phyloP scores from a whole-genome alignment of 2,888 invertebrate species.

The Gerris lacustris region DNA sequence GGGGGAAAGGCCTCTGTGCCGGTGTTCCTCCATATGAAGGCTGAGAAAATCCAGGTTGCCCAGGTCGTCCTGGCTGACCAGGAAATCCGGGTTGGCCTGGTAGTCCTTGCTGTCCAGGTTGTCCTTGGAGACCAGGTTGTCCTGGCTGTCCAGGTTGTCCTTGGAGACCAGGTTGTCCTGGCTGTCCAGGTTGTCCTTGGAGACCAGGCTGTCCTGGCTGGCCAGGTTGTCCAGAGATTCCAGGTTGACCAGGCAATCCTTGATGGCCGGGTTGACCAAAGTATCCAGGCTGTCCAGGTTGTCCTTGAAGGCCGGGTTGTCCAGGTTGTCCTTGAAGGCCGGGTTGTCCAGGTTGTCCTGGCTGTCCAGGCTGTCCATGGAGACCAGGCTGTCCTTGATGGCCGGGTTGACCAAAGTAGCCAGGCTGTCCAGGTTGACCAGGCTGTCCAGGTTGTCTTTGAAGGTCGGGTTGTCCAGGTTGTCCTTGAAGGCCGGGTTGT shows the following conservation, averaged over 20 bases:
- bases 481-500: slow-evolving; percentile 18
- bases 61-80: slow-evolving; percentile 13
- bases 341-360: slow-evolving; percentile 16
- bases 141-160: slow-evolving; percentile 19
- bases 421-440: background rate
- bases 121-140: slow-evolving; percentile 20
- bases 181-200: slow-evolving; percentile 18
- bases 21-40: slow-evolving; percentile 3
- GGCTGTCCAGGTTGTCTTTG: slow-evolving; percentile 1
- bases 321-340: slow-evolving; percentile 9
- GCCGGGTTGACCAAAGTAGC: slow-evolving; percentile 10
- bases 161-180: slow-evolving; percentile 18
- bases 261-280: slow-evolving; percentile 17
- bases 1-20: background rate
- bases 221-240: slow-evolving; percentile 17
- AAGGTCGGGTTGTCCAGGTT: background rate
- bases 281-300: slow-evolving; percentile 17
- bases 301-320: slow-evolving; percentile 12
- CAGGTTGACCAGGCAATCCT: slow-evolving; percentile 14
- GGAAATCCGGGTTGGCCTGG: slow-evolving; percentile 29
- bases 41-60: slow-evolving; percentile 5
- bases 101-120: slow-evolving; percentile 14
- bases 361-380: slow-evolving; percentile 25
- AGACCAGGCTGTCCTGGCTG: background rate
- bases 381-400: slow-evolving; percentile 26